Conservation (phyloP, 2,888 invertebrate species). For the Phortica okadai region DNA sequence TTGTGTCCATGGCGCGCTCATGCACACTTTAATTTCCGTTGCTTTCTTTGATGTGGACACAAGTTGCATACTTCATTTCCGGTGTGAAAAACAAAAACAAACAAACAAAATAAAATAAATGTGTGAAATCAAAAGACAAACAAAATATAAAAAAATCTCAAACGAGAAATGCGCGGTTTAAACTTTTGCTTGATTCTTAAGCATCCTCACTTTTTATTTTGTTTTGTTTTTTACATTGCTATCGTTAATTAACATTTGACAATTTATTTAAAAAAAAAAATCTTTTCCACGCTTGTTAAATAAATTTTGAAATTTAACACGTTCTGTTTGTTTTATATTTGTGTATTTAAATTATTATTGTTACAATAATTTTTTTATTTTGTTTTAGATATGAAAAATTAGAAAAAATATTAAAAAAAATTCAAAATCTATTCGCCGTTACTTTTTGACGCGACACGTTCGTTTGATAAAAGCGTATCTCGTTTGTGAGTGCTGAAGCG, state of each 20-base stretch:
- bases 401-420: slow-evolving; percentile 4
- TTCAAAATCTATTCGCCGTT: not conserved
- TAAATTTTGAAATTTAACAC: too few species aligned
- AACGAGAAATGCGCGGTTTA: slow-evolving; percentile 11
- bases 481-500: slow-evolving; percentile 43
- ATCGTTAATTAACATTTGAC: too few species aligned
- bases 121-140: slow-evolving; percentile 3
- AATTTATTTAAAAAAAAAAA: too few species aligned
- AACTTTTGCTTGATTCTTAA: not conserved
- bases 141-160: not conserved
- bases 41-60: slow-evolving; percentile 65
- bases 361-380: not conserved
- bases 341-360: not conserved
- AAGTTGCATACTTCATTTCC: slow-evolving; percentile 70
- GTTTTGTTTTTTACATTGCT: not conserved
- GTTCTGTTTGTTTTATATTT: too few species aligned
- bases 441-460: not conserved
- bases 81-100: slow-evolving; percentile 44
- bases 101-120: slow-evolving; percentile 34
- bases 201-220: not conserved
- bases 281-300: too few species aligned
- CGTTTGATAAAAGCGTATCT: not conserved
- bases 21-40: slow-evolving; percentile 73
- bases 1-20: slow-evolving; percentile 48
- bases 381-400: not conserved